Evolutionary conservation across 1,140 invertebrate species (phyloP).

Genomic region (Polyergus mexicanus): DNA sequence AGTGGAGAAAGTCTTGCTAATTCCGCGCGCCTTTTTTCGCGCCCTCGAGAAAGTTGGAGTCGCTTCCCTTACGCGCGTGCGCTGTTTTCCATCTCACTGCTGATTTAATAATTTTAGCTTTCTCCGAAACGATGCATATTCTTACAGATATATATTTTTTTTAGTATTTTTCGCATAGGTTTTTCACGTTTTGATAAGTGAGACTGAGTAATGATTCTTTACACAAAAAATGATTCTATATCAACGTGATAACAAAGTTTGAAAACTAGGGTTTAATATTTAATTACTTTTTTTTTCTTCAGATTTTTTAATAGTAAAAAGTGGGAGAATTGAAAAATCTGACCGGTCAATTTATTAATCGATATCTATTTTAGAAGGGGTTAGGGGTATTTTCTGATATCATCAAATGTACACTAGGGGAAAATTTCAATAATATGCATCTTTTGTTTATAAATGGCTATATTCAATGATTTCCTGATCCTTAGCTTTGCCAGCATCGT

Average conservation of each 20-base stretch:
- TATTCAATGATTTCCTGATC: background rate
- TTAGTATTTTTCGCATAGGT: background rate
- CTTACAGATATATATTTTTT: background rate
- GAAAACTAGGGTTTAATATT: background rate
- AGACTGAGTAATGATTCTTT: background rate
- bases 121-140: background rate
- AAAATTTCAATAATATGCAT: background rate
- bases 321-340: background rate
- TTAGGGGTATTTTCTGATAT: background rate
- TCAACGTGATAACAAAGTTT: background rate
- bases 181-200: background rate
- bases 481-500: background rate
- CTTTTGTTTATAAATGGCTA: background rate
- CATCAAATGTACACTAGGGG: background rate
- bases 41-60: constrained; percentile 54
- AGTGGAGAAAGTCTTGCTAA: constrained; percentile 54
- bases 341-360: too few relatives aligned
- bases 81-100: background rate
- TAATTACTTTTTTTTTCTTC: background rate
- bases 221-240: background rate
- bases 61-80: constrained; percentile 36
- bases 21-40: constrained; percentile 63
- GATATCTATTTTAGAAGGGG: background rate
- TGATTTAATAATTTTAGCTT: constrained; percentile 48
- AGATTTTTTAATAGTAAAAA: background rate